These are phyloP conservation scores for Anneissia japonica DNA, from an alignment of 35 echinoderm and acorn worm species.

Conservation along the genomic window DNA sequence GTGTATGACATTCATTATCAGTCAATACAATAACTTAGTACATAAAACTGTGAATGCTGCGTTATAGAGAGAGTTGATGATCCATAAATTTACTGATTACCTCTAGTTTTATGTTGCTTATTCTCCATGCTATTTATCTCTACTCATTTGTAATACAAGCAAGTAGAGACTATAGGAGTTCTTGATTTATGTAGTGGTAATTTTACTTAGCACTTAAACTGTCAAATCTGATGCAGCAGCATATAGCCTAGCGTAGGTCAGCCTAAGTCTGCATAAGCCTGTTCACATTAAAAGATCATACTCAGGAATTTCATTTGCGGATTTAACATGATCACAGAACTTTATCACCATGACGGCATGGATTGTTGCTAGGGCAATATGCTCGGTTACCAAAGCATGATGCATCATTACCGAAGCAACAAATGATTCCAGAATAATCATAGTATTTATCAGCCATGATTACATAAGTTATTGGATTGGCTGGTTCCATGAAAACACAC, in stretches of 20 bases:
- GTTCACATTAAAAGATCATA: not conserved
- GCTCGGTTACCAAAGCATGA: not conserved
- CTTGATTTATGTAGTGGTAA: not conserved
- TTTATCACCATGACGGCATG: not conserved
- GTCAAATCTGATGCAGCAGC: not conserved
- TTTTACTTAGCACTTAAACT: slow-evolving; percentile 2
- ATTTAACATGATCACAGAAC: not conserved
- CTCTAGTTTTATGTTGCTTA: not conserved
- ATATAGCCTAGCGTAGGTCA: not conserved
- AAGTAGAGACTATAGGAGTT: not conserved
- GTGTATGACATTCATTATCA: too few relatives aligned
- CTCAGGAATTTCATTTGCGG: not conserved
- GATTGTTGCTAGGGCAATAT: not conserved
- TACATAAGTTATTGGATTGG: not conserved
- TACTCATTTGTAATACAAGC: not conserved
- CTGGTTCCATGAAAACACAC: not conserved
- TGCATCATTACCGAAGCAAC: not conserved
- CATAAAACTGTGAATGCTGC: not conserved
- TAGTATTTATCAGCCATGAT: not conserved
- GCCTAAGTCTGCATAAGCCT: not conserved
- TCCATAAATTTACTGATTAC: not conserved
- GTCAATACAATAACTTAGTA: too few relatives aligned
- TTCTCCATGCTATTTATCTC: not conserved
- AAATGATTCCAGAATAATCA: not conserved
- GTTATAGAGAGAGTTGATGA: not conserved